phyloP scores from a whole-genome alignment of 92 coral and sea anemone species.

The Hydrozoanthus gracilis region DNA sequence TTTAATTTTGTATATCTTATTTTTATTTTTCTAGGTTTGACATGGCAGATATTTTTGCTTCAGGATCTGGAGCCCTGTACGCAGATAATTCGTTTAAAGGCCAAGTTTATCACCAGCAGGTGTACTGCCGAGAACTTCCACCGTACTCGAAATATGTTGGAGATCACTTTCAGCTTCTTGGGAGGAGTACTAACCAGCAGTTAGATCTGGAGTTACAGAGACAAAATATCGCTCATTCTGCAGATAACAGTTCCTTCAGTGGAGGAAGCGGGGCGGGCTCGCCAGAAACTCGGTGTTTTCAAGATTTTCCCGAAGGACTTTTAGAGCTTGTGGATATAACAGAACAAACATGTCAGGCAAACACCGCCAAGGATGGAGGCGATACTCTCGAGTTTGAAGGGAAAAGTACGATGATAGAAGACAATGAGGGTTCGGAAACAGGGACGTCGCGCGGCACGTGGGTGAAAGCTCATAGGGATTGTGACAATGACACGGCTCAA shows the following conservation, averaged over 20 bases:
- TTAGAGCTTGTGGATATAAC: slow-evolving; percentile 36
- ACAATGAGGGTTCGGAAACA: slow-evolving; percentile 44
- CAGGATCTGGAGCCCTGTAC: slow-evolving; percentile 31
- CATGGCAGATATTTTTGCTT: slow-evolving; percentile 60
- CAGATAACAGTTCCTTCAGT: slow-evolving; percentile 8
- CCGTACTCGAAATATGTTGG: slow-evolving; percentile 18
- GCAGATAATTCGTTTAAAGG: slow-evolving; percentile 33
- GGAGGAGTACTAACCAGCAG: slow-evolving; percentile 3
- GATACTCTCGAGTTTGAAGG: slow-evolving; percentile 26
- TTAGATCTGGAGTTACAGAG: not conserved
- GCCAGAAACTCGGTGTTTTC: slow-evolving; percentile 10
- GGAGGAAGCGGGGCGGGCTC: slow-evolving; percentile 11
- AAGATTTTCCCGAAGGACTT: slow-evolving; percentile 30
- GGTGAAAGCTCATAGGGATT: slow-evolving; percentile 51
- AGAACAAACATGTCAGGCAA: slow-evolving; percentile 37
- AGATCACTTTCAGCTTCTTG: slow-evolving; percentile 26
- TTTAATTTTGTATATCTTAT: not conserved
- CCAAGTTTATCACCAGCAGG: slow-evolving; percentile 34
- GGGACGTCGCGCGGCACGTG: slow-evolving; percentile 72
- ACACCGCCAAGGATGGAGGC: not conserved
- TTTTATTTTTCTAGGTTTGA: not conserved
- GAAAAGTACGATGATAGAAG: slow-evolving; percentile 14
- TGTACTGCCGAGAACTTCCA: slow-evolving; percentile 40
- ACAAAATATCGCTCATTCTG: not conserved
- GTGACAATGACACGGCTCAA: slow-evolving; percentile 58